Percentiles rank a stretch among this genome's conserved stretches.
These are phyloP conservation scores for Gambusia affinis DNA, from an alignment of 2,113 vertebrate species.

Conservation along the genomic window DNA sequence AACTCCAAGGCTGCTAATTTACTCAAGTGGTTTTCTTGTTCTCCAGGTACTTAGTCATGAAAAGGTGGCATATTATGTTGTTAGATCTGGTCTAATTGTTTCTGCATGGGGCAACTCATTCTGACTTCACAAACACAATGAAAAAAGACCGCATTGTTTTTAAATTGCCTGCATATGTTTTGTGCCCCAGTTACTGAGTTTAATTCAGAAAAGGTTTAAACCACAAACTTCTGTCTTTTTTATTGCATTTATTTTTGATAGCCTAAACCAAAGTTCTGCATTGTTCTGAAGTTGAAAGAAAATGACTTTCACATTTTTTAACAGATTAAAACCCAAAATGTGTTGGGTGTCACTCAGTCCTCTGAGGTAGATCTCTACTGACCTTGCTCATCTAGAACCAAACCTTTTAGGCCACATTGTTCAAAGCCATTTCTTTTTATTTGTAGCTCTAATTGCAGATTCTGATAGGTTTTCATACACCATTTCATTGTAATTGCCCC, in stretches of 20 bases:
- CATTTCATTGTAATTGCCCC: too few relatives aligned
- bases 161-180: neutral
- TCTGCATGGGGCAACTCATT: neutral
- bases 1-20: neutral
- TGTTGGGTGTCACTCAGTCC: neutral
- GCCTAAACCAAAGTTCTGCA: neutral
- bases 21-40: neutral
- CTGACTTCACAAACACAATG: neutral
- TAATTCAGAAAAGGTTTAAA: neutral
- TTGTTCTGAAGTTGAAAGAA: neutral
- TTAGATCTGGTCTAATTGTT: neutral
- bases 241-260: neutral
- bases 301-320: neutral
- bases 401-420: too few relatives aligned
- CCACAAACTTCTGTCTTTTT: neutral
- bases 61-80: neutral
- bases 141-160: neutral
- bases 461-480: too few relatives aligned
- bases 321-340: neutral
- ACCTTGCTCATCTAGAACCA: too few relatives aligned
- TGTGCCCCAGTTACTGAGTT: neutral
- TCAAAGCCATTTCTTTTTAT: too few relatives aligned
- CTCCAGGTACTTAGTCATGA: neutral
- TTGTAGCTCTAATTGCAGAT: too few relatives aligned
- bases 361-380: neutral